Percentiles rank a stretch among this genome's conserved stretches.
Conservation (phyloP, 2,113 vertebrate species). For the Pygoscelis adeliae region DNA sequence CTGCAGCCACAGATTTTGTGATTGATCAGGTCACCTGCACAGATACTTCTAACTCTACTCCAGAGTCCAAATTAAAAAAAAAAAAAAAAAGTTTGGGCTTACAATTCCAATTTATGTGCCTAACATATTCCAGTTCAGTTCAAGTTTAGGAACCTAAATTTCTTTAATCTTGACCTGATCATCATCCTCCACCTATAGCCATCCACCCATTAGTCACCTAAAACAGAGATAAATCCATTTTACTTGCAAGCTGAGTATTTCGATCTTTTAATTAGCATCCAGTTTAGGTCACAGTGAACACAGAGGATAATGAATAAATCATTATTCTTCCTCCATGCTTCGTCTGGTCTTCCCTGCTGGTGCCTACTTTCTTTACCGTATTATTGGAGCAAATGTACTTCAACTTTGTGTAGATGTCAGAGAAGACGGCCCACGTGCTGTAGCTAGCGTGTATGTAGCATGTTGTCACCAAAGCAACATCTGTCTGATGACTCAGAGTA, state of each 20-base stretch:
- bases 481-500: conserved; percentile 36
- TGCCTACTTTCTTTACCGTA: not conserved
- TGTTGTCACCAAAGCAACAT: conserved; percentile 53
- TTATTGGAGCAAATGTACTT: not conserved
- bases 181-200: not conserved
- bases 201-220: not conserved
- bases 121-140: not conserved
- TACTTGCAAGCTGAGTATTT: not conserved
- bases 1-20: not conserved
- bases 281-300: not conserved
- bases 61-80: not conserved
- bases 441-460: not conserved
- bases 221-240: not conserved
- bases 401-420: not conserved
- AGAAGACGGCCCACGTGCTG: not conserved
- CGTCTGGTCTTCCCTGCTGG: not conserved
- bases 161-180: not conserved
- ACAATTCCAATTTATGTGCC: not conserved
- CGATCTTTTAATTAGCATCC: not conserved
- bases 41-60: not conserved
- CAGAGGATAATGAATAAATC: not conserved
- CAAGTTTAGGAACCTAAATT: not conserved
- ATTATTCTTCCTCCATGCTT: not conserved
- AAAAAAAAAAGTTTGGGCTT: not conserved
- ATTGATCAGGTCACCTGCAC: not conserved